A percentile compares a stretch with the other conserved stretches of the same genome.
Conservation (phyloP, 2,797 vertebrate genomes). For the Tragopan temminckii region DNA sequence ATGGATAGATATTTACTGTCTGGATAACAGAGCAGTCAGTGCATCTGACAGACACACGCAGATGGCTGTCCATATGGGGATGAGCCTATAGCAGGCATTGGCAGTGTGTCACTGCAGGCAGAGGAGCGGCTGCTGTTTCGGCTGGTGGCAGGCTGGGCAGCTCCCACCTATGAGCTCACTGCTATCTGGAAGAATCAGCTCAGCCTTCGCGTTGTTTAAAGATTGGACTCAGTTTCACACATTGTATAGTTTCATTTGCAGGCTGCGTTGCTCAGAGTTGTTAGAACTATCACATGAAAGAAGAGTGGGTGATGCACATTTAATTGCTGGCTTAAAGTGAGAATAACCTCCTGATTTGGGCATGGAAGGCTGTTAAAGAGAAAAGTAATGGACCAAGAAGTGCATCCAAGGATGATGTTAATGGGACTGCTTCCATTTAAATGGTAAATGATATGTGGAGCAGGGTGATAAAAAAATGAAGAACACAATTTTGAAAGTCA, state of each 20-base stretch:
- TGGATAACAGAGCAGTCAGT: neutral
- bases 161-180: neutral
- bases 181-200: neutral
- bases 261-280: neutral
- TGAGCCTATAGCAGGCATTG: neutral
- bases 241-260: neutral
- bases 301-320: neutral
- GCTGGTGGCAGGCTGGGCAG: neutral
- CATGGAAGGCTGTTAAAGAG: neutral
- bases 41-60: neutral
- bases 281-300: neutral
- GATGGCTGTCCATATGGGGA: neutral
- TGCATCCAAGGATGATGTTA: neutral
- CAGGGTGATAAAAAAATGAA: neutral
- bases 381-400: neutral
- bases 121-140: neutral
- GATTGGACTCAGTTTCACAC: neutral
- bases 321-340: neutral
- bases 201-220: neutral
- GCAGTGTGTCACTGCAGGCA: neutral
- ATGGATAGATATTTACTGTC: neutral
- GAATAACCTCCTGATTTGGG: neutral
- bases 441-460: neutral
- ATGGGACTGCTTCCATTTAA: neutral
- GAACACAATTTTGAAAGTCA: neutral